Percentiles rank a stretch among this genome's conserved stretches.
phyloP scores from a whole-genome alignment of 2,888 invertebrate genomes.

The Lasioglossum malachurum region DNA sequence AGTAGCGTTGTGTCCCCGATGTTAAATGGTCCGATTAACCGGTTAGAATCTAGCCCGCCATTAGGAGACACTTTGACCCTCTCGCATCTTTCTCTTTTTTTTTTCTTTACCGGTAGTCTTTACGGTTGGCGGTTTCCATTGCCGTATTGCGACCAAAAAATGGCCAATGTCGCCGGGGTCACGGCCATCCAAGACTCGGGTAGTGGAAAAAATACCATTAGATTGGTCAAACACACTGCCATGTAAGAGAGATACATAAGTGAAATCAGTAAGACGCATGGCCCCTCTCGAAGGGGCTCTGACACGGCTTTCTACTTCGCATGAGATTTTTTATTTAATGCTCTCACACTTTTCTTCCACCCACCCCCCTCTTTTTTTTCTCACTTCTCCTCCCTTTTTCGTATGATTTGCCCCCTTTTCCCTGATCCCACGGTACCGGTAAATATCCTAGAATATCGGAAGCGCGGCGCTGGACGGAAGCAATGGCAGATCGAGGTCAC shows the following conservation, averaged over 20 bases:
- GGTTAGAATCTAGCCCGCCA: constrained; percentile 60
- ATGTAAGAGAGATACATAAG: constrained; percentile 81
- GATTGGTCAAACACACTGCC: constrained; percentile 84
- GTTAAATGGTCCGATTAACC: constrained; percentile 35
- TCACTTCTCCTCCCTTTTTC: neutral
- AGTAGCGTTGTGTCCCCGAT: constrained; percentile 3
- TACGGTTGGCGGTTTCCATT: constrained; percentile 98
- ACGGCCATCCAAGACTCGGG: constrained; percentile 84
- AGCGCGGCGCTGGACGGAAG: neutral
- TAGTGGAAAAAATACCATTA: constrained; percentile 85
- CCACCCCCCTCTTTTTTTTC: neutral
- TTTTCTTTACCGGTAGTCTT: constrained; percentile 89
- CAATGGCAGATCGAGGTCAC: constrained; percentile 12
- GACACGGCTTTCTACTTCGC: constrained; percentile 82
- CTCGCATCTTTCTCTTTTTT: constrained; percentile 78
- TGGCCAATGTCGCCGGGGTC: constrained; percentile 86
- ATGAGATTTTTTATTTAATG: constrained; percentile 71
- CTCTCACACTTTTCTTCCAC: constrained; percentile 16
- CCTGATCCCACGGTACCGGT: neutral
- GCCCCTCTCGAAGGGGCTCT: constrained; percentile 74
- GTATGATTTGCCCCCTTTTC: neutral
- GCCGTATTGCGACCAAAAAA: constrained; percentile 97
- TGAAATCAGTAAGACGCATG: constrained; percentile 77
- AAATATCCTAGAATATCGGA: constrained; percentile 26
- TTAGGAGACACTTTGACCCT: constrained; percentile 64